These are phyloP conservation scores for Ptyas mucosa DNA, from an alignment of 2,113 vertebrate genomes.

Conservation along the genomic window DNA sequence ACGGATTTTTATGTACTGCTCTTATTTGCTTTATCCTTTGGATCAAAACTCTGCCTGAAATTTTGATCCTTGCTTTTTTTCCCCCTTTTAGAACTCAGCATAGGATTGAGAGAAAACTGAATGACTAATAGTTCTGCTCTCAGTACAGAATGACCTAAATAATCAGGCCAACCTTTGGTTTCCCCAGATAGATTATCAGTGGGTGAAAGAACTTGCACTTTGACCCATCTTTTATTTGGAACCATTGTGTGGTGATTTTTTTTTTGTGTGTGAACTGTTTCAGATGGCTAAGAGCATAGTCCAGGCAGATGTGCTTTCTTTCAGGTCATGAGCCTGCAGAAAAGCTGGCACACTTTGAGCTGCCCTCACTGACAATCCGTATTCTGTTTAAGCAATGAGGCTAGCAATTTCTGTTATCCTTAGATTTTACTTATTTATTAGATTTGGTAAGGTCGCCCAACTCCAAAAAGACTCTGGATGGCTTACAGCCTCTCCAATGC, in stretches of 20 bases:
- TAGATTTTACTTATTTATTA: background rate
- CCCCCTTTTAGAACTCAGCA: background rate
- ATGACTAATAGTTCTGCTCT: background rate
- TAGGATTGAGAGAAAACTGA: background rate
- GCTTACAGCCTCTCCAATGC: background rate
- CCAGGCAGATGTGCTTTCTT: background rate
- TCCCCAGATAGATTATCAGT: background rate
- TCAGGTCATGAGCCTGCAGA: background rate
- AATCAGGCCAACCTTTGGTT: background rate
- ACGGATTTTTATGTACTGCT: background rate
- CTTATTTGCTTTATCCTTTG: background rate
- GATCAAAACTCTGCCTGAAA: background rate
- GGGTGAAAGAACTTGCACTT: background rate
- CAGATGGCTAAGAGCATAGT: background rate
- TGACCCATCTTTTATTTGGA: background rate
- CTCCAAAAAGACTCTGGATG: background rate
- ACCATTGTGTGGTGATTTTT: background rate
- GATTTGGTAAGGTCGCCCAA: background rate
- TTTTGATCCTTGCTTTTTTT: background rate
- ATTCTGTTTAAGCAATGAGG: background rate
- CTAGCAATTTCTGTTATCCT: background rate
- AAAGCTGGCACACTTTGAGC: background rate
- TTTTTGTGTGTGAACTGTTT: background rate
- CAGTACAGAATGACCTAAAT: background rate
- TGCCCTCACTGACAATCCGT: background rate